Conservation (phyloP, 2,888 invertebrate species). For the Dysmachus trigonus region DNA sequence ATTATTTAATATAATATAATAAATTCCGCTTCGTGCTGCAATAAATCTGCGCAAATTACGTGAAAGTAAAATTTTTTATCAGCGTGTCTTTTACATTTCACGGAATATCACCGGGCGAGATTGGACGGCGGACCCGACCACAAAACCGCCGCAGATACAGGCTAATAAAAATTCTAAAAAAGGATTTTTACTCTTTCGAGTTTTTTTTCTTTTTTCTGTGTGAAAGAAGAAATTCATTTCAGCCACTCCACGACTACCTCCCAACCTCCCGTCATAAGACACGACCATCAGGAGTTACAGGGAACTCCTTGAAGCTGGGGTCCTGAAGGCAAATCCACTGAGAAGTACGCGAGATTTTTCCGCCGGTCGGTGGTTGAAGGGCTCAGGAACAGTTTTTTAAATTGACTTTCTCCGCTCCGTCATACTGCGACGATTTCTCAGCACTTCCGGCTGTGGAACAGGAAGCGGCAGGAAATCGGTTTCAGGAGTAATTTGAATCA, state of each 20-base stretch:
- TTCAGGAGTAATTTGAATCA: constrained; percentile 22
- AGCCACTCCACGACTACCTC: not conserved
- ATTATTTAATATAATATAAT: not conserved
- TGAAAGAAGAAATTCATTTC: not conserved
- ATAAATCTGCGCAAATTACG: constrained; percentile 15
- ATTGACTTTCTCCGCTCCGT: not conserved
- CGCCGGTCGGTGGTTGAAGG: not conserved
- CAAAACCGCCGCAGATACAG: not conserved
- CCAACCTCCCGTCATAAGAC: not conserved
- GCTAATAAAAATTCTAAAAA: constrained; percentile 7
- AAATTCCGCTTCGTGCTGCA: not conserved
- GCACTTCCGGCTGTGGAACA: not conserved
- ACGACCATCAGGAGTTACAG: not conserved
- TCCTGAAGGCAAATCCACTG: not conserved
- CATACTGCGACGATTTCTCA: not conserved
- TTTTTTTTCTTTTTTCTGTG: not conserved
- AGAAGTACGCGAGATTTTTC: not conserved
- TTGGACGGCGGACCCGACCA: not conserved
- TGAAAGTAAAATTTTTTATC: constrained; percentile 16
- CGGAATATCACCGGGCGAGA: not conserved
- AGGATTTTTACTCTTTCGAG: not conserved
- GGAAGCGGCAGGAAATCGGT: constrained; percentile 4
- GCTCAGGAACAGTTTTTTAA: not conserved
- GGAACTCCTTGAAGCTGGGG: not conserved
- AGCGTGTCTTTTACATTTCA: constrained; percentile 16